Evolutionary conservation across 2,113 vertebrate species (phyloP).

Genomic region (Tragelaphus strepsiceros): DNA sequence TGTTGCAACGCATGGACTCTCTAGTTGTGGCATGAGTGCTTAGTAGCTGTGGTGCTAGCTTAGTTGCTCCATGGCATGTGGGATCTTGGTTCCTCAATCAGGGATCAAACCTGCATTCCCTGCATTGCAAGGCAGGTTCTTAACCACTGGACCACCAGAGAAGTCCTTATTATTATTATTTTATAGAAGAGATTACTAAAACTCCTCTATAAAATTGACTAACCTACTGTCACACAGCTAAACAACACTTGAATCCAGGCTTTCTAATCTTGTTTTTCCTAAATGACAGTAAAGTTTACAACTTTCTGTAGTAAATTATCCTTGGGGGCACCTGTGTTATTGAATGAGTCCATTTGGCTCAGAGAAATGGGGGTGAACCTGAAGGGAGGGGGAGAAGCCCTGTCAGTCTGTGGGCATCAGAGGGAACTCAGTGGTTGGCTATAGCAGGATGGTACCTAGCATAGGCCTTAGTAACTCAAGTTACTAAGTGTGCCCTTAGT

Average conservation of each 20-base stretch:
- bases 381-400: neutral
- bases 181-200: neutral
- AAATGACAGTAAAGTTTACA: neutral
- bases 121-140: neutral
- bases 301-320: neutral
- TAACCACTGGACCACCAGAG: neutral
- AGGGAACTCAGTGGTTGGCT: neutral
- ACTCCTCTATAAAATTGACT: neutral
- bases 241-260: neutral
- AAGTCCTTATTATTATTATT: neutral
- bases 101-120: neutral
- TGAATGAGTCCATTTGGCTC: neutral
- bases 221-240: neutral
- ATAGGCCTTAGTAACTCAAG: neutral
- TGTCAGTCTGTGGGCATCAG: neutral
- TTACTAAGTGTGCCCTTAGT: neutral
- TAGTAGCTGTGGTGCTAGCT: neutral
- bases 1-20: neutral
- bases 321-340: neutral
- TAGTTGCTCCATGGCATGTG: neutral
- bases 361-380: neutral
- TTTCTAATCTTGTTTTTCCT: constrained; percentile 10
- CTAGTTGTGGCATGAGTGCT: neutral
- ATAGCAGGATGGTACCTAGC: neutral
- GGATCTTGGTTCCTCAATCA: neutral